Conservation (phyloP, 2,888 invertebrate genomes). For the Phrixothrix hirtus region DNA sequence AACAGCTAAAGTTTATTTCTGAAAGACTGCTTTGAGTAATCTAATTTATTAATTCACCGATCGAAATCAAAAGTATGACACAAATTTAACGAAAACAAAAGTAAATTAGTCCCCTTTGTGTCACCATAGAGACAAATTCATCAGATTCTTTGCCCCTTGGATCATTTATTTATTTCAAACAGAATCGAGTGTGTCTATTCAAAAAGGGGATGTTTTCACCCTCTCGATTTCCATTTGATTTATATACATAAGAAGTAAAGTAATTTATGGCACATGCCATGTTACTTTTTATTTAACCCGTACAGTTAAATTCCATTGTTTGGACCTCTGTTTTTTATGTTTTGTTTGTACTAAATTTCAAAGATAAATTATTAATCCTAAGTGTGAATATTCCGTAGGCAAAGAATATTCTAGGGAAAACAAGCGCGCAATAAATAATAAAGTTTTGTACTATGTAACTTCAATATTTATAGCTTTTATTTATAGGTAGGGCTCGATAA, state of each 20-base stretch:
- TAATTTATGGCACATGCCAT: slow-evolving; percentile 1
- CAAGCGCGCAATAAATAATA: background rate
- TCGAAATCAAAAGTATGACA: background rate
- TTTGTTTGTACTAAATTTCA: background rate
- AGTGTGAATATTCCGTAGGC: background rate
- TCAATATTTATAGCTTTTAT: too few species aligned
- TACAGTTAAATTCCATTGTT: too few species aligned
- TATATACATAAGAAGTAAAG: slow-evolving; percentile 8
- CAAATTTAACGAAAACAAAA: background rate
- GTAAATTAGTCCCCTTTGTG: background rate
- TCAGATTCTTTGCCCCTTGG: background rate
- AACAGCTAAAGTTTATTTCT: too few species aligned
- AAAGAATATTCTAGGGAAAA: background rate
- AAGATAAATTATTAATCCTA: background rate
- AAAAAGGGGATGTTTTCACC: slow-evolving; percentile 8
- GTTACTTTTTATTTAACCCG: slow-evolving; percentile 2
- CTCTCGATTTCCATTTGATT: slow-evolving; percentile 15
- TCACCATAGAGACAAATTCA: background rate
- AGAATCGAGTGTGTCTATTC: background rate
- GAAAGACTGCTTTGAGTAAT: background rate
- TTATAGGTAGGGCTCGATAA: too few species aligned
- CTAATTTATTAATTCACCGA: background rate
- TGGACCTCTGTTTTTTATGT: too few species aligned
- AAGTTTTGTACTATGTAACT: too few species aligned
- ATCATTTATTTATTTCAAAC: background rate